Base-by-base conservation (phyloP, 2,888 invertebrate genomes). In the Synanthedon andrenaeformis region DNA sequence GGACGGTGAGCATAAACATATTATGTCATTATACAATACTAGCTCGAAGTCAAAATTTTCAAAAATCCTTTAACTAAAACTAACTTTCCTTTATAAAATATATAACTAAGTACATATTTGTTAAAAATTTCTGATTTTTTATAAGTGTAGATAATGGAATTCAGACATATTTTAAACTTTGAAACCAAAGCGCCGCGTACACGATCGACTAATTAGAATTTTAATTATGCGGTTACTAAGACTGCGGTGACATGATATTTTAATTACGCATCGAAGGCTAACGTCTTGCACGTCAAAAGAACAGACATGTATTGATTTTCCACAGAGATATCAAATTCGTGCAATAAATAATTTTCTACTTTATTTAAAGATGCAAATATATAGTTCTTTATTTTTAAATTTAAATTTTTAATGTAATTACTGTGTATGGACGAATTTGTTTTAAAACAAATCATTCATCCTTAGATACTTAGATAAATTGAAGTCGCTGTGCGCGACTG, bases 1-100 rank as follows among this genome's bases (percentile, higher is more conserved):
- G 49, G 88, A 89, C 57, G 89, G 89, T 89, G 66, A 79, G 51
- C 12, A 11, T 28, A 19, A 45, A 3, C n/a, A 45, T 45, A 11
- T 45, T 45, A 13, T 13, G 12, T 42, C 5, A 23, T 23, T 23
- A 23, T 23, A 23, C 23, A 23, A 23, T 23, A 23, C 19, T 5
- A 23, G 23, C 23, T 23, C 19, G 19, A 4, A 23, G 19, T 4
- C 19, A 1, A 23, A 23, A 23, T 23, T 23, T 23, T 23, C 23
- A 23, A 23, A 23, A 5, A 23, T 23, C 23, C 23, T 23, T 5
- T 5, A n/a, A n/a, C n/a, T n/a, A n/a, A n/a, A n/a, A n/a, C n/a
- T n/a, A n/a, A n/a, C 23, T 23, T 23, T 5, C 5, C 5, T 8
- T 35, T 35, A 10, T 35, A 35, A 6, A 35, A 35, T 35, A 35